Evolutionary conservation across 1,140 invertebrate species (phyloP).

Genomic region (Drosophila paulistorum): DNA sequence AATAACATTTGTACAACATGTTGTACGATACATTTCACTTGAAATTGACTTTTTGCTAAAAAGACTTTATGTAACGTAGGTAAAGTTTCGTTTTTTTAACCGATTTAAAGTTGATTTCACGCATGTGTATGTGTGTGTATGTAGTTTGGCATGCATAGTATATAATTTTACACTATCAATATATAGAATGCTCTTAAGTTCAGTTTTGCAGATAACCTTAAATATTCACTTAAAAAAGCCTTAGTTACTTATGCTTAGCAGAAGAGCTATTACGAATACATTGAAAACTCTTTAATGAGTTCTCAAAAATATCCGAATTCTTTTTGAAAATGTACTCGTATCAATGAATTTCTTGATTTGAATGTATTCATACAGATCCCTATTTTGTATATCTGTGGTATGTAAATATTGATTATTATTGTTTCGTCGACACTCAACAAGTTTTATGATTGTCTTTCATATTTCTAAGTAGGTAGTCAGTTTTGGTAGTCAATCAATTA

Average conservation of each 20-base stretch:
- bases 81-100: background rate
- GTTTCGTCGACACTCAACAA: too few relatives aligned
- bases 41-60: background rate
- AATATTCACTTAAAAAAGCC: constrained; percentile 1
- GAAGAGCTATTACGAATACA: background rate
- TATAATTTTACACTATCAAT: background rate
- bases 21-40: constrained; percentile 11
- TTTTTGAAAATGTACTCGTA: too few relatives aligned
- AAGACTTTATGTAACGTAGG: background rate
- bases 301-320: too few relatives aligned
- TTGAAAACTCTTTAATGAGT: too few relatives aligned
- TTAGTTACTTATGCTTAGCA: background rate
- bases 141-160: background rate
- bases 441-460: too few relatives aligned
- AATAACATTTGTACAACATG: background rate
- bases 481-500: too few relatives aligned
- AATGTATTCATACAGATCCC: too few relatives aligned
- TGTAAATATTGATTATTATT: background rate
- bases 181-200: background rate
- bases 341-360: too few relatives aligned
- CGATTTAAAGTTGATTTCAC: background rate
- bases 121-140: background rate
- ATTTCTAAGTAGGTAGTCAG: too few relatives aligned
- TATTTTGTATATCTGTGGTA: background rate
- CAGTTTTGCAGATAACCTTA: background rate